Conservation (phyloP, 2,888 invertebrate species). For the Cataglyphis cursor region DNA sequence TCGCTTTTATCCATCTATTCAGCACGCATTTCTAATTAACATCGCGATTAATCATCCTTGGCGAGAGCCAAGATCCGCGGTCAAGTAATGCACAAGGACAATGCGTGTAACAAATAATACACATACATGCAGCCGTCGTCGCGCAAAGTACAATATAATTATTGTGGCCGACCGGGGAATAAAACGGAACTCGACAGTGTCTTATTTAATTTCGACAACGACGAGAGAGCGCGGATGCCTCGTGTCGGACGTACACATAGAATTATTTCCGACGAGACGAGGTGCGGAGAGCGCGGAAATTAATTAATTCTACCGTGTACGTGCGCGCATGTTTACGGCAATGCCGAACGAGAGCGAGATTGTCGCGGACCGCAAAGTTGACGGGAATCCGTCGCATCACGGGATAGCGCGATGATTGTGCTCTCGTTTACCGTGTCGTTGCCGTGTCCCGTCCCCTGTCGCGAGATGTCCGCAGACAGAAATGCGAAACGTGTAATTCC, state of each 20-base stretch:
- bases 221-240: conserved; percentile 38
- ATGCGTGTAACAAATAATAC: conserved; percentile 5
- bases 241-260: conserved; percentile 13
- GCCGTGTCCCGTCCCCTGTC: neutral
- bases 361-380: conserved; percentile 48
- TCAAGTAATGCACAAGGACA: neutral
- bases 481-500: conserved; percentile 60
- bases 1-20: neutral
- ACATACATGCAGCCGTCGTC: neutral
- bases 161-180: conserved; percentile 28
- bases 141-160: conserved; percentile 15
- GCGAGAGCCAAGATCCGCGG: conserved; percentile 11
- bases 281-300: conserved; percentile 37
- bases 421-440: conserved; percentile 40
- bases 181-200: conserved; percentile 42
- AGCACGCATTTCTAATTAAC: conserved; percentile 23
- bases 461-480: conserved; percentile 35
- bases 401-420: conserved; percentile 26
- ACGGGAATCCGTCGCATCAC: conserved; percentile 48
- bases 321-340: conserved; percentile 27
- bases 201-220: conserved; percentile 52
- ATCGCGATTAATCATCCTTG: conserved; percentile 11
- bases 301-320: conserved; percentile 59
- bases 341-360: conserved; percentile 48
- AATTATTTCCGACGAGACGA: conserved; percentile 36